Conservation (phyloP, 2,113 vertebrate genomes). For the Dicaeum eximium region DNA sequence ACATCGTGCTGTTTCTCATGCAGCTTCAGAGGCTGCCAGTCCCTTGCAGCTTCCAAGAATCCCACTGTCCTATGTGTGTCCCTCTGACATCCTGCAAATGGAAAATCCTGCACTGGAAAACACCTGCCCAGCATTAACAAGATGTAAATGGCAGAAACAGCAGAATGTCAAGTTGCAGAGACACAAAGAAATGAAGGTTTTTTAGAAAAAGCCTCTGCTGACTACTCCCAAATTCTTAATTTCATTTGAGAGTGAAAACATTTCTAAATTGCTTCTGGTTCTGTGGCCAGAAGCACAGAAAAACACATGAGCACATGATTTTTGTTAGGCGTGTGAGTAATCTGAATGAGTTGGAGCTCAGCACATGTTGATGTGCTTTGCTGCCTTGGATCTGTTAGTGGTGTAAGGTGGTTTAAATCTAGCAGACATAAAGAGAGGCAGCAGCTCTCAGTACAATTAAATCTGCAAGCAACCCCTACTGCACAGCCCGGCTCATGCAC, state of each 20-base stretch:
- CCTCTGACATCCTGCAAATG: conserved; percentile 77
- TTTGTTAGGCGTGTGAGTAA: conserved; percentile 7
- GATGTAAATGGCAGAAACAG: conserved; percentile 71
- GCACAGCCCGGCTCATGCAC: neutral
- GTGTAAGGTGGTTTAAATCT: conserved; percentile 31
- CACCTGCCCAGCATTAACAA: conserved; percentile 76
- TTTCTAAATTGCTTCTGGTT: conserved; percentile 41
- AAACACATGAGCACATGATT: neutral
- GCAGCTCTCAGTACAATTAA: conserved; percentile 18
- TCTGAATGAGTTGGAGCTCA: conserved; percentile 21
- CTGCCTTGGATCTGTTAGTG: conserved; percentile 10
- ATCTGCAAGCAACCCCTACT: conserved; percentile 2
- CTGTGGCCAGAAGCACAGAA: neutral
- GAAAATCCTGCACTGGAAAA: conserved; percentile 69
- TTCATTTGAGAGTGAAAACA: conserved; percentile 55
- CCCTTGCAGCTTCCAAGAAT: conserved; percentile 61
- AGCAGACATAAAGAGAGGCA: conserved; percentile 24
- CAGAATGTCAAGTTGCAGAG: conserved; percentile 60
- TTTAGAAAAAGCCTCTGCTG: conserved; percentile 44
- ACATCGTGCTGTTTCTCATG: neutral
- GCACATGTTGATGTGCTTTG: conserved; percentile 25
- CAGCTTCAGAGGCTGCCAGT: conserved; percentile 54
- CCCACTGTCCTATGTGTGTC: conserved; percentile 66
- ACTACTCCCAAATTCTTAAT: conserved; percentile 57
- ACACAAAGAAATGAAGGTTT: conserved; percentile 49